Percentiles rank a stretch among this genome's conserved stretches.
phyloP scores from a whole-genome alignment of 2,888 invertebrate genomes.

The Pardosa pseudoannulata region DNA sequence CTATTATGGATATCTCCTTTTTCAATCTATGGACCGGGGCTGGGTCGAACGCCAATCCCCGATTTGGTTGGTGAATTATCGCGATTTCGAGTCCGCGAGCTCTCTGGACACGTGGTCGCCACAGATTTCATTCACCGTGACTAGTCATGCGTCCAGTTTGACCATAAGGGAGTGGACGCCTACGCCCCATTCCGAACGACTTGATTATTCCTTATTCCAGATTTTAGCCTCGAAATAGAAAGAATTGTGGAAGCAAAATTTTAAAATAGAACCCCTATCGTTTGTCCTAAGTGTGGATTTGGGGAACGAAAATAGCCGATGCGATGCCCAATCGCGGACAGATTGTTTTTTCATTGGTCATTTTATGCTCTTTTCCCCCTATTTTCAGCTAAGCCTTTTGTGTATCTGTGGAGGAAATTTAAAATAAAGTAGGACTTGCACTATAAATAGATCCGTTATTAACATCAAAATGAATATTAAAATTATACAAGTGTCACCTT shows the following conservation, averaged over 20 bases:
- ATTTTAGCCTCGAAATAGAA: constrained; percentile 25
- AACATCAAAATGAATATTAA: too few species aligned
- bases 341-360: neutral
- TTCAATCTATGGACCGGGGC: neutral
- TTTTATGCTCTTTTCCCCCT: neutral
- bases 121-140: constrained; percentile 46
- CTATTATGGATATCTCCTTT: constrained; percentile 25
- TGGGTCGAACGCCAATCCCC: constrained; percentile 25
- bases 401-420: too few species aligned
- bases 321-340: neutral
- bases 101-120: constrained; percentile 46
- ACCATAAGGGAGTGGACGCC: constrained; percentile 37
- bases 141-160: constrained; percentile 49
- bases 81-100: neutral
- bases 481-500: too few species aligned
- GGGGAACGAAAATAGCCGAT: neutral
- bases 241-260: neutral
- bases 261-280: neutral
- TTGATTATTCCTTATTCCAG: neutral
- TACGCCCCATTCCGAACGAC: constrained; percentile 24
- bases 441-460: too few species aligned
- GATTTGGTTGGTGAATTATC: constrained; percentile 4
- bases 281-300: neutral
- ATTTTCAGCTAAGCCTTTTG: too few species aligned
- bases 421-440: too few species aligned